Evolutionary conservation across 2,113 vertebrate genomes (phyloP), one percentile per base, ranked within the genome.

Genomic region (Taxidea taxus): DNA sequence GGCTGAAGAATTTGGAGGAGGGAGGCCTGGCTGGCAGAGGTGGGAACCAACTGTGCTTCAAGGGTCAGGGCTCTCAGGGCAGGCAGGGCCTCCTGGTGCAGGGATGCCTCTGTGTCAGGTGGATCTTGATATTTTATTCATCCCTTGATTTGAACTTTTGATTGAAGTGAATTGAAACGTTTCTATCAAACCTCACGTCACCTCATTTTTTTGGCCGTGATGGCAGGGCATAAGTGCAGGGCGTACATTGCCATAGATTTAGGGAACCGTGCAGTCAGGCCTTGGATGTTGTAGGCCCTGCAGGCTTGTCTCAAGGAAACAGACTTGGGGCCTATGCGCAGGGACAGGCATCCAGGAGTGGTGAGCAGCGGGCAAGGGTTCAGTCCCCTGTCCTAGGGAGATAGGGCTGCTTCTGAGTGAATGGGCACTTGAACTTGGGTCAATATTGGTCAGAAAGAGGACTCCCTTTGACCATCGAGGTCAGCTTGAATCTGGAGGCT

Each of bases 271-370:
- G 18, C 18, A 11, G 20, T 10, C 20, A 11, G 14, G 2, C 27
- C 54, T 29, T 4, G 3, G 58, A 62, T 0, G 0, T 13, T 1
- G 29, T 25, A 7, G 27, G 56, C 39, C 85, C 14, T 1, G 10
- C 23, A 21, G 70, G 29, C 27, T 18, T 12, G 6, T 75, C 51
- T 39, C 34, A 2, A 14, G 27, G 11, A 8, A 11, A 2, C 64
- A 4, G 44, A 42, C 9, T 25, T 0, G 37, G n/a, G 68, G 78
- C 34, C 13, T 12, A 29, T 54, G 66, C 56, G 1, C n/a, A 21
- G 34, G 39, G 39, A 62, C 31, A 29, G 64, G 29, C 21, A 3
- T 83, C 44, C 44, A 3, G 4, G 42, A 31, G 74, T 31, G 47
- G 42, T 21, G 3, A 21, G 14, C 31, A 37, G 58, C 47, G 60